phyloP scores from a whole-genome alignment of 2,888 invertebrate species.

The Slavum lentiscoides region DNA sequence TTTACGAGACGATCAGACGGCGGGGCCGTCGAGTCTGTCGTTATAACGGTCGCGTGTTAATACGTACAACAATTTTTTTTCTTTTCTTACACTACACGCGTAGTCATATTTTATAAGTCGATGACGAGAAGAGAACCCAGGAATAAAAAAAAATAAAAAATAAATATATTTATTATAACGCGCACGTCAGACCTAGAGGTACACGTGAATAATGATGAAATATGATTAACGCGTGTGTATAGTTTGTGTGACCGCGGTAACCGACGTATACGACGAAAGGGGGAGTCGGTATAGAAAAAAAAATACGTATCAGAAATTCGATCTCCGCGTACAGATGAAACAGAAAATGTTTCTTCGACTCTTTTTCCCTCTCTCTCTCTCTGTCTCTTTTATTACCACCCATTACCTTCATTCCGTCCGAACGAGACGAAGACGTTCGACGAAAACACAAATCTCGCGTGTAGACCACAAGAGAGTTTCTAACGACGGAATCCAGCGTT shows the following conservation, averaged over 20 bases:
- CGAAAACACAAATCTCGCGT: too few species aligned
- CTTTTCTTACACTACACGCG: background rate
- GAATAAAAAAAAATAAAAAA: background rate
- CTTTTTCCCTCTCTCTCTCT: too few species aligned
- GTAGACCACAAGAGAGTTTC: too few species aligned
- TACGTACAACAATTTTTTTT: background rate
- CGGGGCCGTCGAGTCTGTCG: background rate
- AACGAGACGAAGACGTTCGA: background rate
- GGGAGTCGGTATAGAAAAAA: too few species aligned
- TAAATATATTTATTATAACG: too few species aligned
- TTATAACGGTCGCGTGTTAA: background rate
- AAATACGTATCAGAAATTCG: slow-evolving; percentile 9
- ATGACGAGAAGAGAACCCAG: too few species aligned
- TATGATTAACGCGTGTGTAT: slow-evolving; percentile 1
- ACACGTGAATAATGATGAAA: slow-evolving; percentile 20
- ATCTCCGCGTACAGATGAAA: background rate
- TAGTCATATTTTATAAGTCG: too few species aligned
- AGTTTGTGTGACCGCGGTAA: too few species aligned
- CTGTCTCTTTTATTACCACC: too few species aligned
- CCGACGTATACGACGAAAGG: too few species aligned
- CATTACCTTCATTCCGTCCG: background rate
- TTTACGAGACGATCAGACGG: background rate
- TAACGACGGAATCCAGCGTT: too few species aligned
- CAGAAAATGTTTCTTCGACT: slow-evolving; percentile 16
- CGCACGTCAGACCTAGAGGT: background rate